Conservation (phyloP, 2,113 vertebrate genomes). For the Raja brachyura region DNA sequence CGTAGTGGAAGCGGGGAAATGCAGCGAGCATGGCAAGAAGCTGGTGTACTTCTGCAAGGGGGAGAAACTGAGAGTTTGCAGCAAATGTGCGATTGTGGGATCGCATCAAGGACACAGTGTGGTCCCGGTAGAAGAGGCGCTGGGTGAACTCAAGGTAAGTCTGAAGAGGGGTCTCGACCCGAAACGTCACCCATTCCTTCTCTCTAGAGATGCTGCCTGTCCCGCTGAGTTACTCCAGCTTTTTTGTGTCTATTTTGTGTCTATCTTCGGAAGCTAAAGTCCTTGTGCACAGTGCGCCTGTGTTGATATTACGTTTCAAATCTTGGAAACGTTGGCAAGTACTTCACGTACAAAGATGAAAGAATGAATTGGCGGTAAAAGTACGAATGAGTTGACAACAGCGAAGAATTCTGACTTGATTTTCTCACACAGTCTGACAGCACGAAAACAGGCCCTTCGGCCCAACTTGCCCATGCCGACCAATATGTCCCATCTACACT, state of each 20-base stretch:
- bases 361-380: background rate
- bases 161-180: too few relatives aligned
- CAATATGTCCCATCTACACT: too few relatives aligned
- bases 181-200: too few relatives aligned
- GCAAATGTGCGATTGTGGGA: constrained; percentile 3
- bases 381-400: background rate
- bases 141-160: constrained; percentile 17
- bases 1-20: background rate
- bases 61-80: constrained; percentile 24
- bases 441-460: too few relatives aligned
- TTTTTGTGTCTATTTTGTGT: too few relatives aligned
- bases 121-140: background rate
- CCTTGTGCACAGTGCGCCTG: background rate
- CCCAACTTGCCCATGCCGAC: too few relatives aligned
- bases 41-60: constrained; percentile 12
- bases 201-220: too few relatives aligned
- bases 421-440: too few relatives aligned
- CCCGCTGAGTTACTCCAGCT: too few relatives aligned
- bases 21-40: constrained; percentile 29
- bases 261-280: background rate
- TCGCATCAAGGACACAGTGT: constrained; percentile 12
- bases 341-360: background rate
- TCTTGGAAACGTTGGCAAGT: background rate
- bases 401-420: background rate
- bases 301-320: too few relatives aligned